Evolutionary conservation across 2,113 vertebrate genomes (phyloP).

Genomic region (Proteles cristata): DNA sequence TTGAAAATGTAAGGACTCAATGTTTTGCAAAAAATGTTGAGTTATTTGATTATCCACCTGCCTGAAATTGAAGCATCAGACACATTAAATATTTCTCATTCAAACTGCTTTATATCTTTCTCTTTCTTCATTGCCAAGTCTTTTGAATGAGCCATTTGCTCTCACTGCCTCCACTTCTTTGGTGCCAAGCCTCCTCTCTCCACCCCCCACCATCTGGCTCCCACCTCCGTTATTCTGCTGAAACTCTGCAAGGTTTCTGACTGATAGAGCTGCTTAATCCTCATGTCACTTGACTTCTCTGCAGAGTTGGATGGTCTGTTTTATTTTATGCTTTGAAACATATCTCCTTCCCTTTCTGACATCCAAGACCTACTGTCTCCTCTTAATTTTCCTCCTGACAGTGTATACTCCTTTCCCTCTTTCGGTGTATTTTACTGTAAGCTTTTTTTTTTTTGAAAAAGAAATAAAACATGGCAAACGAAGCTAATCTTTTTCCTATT

Average conservation of each 20-base stretch:
- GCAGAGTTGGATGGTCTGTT: neutral
- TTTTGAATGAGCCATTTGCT: slow-evolving; percentile 54
- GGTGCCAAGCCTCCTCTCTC: neutral
- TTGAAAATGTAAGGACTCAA: neutral
- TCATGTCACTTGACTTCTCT: neutral
- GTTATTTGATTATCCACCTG: slow-evolving; percentile 21
- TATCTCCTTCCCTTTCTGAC: neutral
- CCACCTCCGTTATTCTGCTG: slow-evolving; percentile 11
- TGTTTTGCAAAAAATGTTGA: neutral
- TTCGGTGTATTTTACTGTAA: neutral
- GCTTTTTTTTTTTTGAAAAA: neutral
- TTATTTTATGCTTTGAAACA: neutral
- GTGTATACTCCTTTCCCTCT: neutral
- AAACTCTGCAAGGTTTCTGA: slow-evolving; percentile 12
- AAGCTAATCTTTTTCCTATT: neutral
- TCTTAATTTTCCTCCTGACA: slow-evolving; percentile 3
- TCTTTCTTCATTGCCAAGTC: neutral
- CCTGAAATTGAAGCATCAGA: slow-evolving; percentile 40
- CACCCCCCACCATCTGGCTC: slow-evolving; percentile 15
- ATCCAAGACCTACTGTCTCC: neutral
- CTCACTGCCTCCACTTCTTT: slow-evolving; percentile 9
- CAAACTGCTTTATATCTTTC: neutral
- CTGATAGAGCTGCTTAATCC: neutral
- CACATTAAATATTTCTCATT: slow-evolving; percentile 35
- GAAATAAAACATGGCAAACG: neutral